Evolutionary conservation across 2,113 vertebrate species (phyloP).

Genomic region (Gavialis gangeticus): DNA sequence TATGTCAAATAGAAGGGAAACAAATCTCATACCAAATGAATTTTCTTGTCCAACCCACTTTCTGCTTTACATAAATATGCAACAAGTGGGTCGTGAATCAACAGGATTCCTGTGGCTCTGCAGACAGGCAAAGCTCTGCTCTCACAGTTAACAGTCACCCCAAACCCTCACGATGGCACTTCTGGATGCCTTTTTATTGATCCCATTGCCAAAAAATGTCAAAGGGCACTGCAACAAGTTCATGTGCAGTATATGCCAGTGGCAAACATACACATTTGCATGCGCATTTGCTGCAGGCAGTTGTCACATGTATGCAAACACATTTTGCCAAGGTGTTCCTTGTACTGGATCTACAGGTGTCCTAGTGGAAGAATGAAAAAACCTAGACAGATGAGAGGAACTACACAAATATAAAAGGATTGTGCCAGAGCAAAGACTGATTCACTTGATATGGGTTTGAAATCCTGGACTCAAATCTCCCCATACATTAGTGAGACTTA

Average conservation of each 20-base stretch:
- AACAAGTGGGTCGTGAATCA: neutral
- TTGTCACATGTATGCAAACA: fast-evolving
- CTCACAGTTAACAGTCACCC: neutral
- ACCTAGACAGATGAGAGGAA: neutral
- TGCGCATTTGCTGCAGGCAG: neutral
- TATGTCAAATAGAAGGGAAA: constrained; percentile 18
- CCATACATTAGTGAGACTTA: neutral
- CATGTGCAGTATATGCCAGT: neutral
- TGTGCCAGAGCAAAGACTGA: neutral
- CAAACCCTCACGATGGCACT: neutral
- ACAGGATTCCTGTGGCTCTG: neutral
- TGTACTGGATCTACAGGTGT: neutral
- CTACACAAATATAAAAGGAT: neutral
- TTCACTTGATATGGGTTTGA: neutral
- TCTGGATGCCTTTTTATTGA: neutral
- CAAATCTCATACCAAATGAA: neutral
- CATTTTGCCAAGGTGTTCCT: neutral
- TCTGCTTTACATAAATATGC: neutral
- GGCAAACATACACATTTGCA: neutral
- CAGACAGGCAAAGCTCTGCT: neutral
- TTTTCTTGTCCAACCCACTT: neutral
- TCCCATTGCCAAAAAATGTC: neutral
- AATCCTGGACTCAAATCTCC: neutral
- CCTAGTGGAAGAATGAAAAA: neutral
- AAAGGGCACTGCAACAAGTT: fast-evolving